Evolutionary conservation across 1,140 invertebrate genomes (phyloP).

Genomic region (Drosophila bifasciata): DNA sequence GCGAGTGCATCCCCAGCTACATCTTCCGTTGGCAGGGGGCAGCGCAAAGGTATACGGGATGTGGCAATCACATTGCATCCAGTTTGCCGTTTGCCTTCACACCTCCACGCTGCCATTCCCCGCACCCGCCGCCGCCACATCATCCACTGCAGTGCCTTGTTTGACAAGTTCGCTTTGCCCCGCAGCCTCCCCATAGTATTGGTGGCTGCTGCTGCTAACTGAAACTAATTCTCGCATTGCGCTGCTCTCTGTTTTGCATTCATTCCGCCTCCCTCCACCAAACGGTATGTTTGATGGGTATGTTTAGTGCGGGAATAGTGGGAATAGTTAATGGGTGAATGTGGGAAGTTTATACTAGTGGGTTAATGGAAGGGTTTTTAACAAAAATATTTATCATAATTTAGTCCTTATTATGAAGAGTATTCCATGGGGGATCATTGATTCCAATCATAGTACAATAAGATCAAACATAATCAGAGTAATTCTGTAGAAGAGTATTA

Average conservation of each 20-base stretch:
- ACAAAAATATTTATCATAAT: no score
- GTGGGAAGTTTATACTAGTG: no score
- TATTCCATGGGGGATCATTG: no score
- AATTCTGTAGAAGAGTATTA: conserved; percentile 5
- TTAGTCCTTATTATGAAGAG: no score
- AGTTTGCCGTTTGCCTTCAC: conserved; percentile 68
- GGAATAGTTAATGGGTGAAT: neutral
- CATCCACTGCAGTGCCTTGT: neutral
- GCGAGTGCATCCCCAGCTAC: conserved; percentile 33
- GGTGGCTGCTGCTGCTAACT: conserved; percentile 43
- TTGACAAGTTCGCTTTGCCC: conserved; percentile 19
- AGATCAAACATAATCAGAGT: no score
- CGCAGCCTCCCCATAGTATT: conserved; percentile 3
- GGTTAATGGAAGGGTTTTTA: no score
- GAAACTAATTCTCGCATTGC: conserved; percentile 53
- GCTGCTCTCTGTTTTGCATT: conserved; percentile 26
- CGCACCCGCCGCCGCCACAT: neutral
- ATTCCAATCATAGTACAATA: no score
- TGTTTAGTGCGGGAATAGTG: no score
- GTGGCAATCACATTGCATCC: conserved; percentile 39
- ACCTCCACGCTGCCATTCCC: conserved; percentile 14
- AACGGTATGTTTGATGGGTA: no score
- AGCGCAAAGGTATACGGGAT: conserved; percentile 27
- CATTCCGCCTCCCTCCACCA: neutral
- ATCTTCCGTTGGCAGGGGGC: neutral